Percentiles rank a stretch among this genome's conserved stretches.
Conservation (phyloP, 2,113 vertebrate genomes). For the Gallinago jamesoni region DNA sequence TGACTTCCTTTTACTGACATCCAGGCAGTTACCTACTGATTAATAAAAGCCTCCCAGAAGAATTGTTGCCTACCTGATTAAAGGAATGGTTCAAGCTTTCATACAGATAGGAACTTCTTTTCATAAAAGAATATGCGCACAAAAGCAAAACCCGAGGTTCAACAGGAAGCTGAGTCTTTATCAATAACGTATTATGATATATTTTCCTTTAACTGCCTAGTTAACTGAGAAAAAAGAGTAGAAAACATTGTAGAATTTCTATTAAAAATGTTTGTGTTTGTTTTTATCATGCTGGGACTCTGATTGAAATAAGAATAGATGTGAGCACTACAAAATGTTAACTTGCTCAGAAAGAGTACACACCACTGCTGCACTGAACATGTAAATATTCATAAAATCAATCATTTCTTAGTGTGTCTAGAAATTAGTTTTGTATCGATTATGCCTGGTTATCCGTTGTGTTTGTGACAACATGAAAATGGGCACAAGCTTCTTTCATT, state of each 20-base stretch:
- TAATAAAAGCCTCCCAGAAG: not conserved
- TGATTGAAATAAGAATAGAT: not conserved
- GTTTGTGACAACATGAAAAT: conserved; percentile 71
- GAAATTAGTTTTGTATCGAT: conserved; percentile 70
- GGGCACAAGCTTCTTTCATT: conserved; percentile 50
- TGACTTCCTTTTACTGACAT: not conserved
- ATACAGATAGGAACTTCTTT: not conserved
- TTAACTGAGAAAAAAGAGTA: not conserved
- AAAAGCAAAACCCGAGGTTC: not conserved
- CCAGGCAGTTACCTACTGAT: not conserved
- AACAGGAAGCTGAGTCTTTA: not conserved
- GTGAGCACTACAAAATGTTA: not conserved
- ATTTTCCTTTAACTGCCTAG: not conserved
- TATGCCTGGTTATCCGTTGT: conserved; percentile 68
- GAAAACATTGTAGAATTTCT: not conserved
- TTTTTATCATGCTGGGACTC: not conserved
- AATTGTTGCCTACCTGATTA: not conserved
- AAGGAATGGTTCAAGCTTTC: not conserved
- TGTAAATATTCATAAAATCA: conserved; percentile 72
- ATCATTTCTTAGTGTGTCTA: conserved; percentile 5
- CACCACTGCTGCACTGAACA: conserved; percentile 13
- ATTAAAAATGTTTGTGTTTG: not conserved
- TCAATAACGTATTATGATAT: not conserved
- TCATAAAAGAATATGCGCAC: not conserved
- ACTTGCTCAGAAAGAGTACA: conserved; percentile 9